Evolutionary conservation across 2,797 vertebrate genomes (phyloP).

Genomic region (Nyctalus aviator): DNA sequence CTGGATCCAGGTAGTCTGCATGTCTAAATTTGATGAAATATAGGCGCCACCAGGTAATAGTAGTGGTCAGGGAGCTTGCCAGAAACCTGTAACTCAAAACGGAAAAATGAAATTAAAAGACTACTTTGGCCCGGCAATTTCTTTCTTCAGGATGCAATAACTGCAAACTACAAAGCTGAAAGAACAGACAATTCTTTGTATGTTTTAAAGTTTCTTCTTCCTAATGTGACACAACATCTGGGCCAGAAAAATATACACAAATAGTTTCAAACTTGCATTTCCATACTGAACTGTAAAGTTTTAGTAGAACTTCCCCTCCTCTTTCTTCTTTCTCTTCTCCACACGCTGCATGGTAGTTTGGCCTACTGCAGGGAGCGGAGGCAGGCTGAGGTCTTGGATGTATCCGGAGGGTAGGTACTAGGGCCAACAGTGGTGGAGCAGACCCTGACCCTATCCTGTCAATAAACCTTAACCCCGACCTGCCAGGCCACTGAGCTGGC

Average conservation of each 20-base stretch:
- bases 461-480: slow-evolving; percentile 80
- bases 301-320: background rate
- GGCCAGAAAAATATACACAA: slow-evolving; percentile 73
- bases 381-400: slow-evolving; percentile 61
- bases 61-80: slow-evolving; percentile 89
- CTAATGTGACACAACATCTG: slow-evolving; percentile 71
- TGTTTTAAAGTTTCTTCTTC: slow-evolving; percentile 73
- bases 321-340: background rate
- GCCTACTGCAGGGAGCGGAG: slow-evolving; percentile 5
- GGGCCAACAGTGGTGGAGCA: slow-evolving; percentile 45
- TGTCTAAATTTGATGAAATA: slow-evolving; percentile 92
- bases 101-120: slow-evolving; percentile 91
- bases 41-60: slow-evolving; percentile 95
- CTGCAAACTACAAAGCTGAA: slow-evolving; percentile 75
- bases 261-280: slow-evolving; percentile 69
- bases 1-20: slow-evolving; percentile 91
- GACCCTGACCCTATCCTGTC: slow-evolving; percentile 80
- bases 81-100: slow-evolving; percentile 95
- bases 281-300: background rate
- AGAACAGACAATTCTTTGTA: slow-evolving; percentile 78
- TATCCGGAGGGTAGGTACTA: slow-evolving; percentile 78
- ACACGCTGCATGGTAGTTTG: background rate
- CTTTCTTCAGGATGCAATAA: slow-evolving; percentile 86
- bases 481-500: slow-evolving; percentile 48
- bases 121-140: slow-evolving; percentile 85